Evolutionary conservation across 2,797 vertebrate genomes (phyloP), one percentile per base, ranked within the genome.

Genomic region (Gorsachius magnificus): DNA sequence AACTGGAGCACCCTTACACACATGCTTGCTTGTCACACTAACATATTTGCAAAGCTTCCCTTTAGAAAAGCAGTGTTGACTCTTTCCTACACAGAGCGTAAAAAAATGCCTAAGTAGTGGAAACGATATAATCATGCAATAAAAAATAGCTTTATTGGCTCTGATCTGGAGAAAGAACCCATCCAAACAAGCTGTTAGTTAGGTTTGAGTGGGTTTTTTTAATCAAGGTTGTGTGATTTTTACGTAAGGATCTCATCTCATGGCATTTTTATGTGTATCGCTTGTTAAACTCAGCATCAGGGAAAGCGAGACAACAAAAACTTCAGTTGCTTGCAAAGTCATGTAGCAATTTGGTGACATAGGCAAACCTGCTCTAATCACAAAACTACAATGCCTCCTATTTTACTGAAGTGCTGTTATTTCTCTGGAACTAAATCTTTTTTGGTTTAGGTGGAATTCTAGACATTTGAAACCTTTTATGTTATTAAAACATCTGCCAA

Each of bases 321-420:
- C 9, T 35, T 81, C 31, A 57, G 45, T 9, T 5, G 5, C 21
- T 68, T 31, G 8, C 24, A 57, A 87, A 75, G 43, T 46, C 51
- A 69, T 0, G 11, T 0, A 57, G 83, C 14, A 61, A 51, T 60
- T 43, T 1, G 5, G 21, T 46, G 58, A 50, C 22, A 53, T 2
- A 45, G 63, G 77, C 28, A 71, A 71, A 54, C 5, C 61, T 51
- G 19, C 38, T 83, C 33, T 54, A 26, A 57, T 28, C 56, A 53
- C 17, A 35, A 1, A 4, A 24, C n/a, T 65, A 11, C 1, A 12
- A 66, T 2, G 6, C 9, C 50, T 80, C 36, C 60, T 29, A 0
- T 63, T 36, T 65, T 26, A 36, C 31, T 61, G 45, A 43, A 20
- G 38, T 10, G 15, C 31, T 13, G 66, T 50, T 58, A 22, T 21